These are phyloP conservation scores for Drosophila mercatorum DNA, from an alignment of 2,888 invertebrate genomes.

Conservation along the genomic window DNA sequence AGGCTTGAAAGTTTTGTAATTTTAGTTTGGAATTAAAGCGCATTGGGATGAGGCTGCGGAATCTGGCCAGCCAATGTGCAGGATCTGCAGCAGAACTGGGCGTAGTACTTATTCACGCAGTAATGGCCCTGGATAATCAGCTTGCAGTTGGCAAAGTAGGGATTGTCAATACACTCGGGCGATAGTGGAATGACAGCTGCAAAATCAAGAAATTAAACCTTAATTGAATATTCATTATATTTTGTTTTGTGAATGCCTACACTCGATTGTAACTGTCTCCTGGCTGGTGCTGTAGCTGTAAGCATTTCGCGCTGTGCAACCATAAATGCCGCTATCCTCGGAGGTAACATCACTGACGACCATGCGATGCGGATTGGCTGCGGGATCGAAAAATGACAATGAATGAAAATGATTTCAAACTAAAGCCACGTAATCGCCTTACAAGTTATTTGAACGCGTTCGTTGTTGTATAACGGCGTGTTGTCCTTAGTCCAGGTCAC, in stretches of 20 bases:
- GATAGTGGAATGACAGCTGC: conserved; percentile 87
- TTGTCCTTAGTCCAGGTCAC: conserved; percentile 94
- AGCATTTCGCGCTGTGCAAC: conserved; percentile 92
- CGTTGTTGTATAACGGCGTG: conserved; percentile 85
- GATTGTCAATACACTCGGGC: conserved; percentile 93
- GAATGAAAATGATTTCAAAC: background rate
- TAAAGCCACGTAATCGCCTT: conserved; percentile 44
- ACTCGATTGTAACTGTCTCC: conserved; percentile 90
- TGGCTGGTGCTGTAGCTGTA: conserved; percentile 88
- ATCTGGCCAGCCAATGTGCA: conserved; percentile 95
- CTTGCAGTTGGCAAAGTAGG: conserved; percentile 94
- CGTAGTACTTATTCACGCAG: conserved; percentile 96
- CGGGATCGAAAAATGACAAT: conserved; percentile 3
- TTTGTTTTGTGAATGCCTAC: conserved; percentile 85
- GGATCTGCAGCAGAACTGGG: conserved; percentile 96
- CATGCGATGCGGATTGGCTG: conserved; percentile 89
- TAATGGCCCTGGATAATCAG: conserved; percentile 93
- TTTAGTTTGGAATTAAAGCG: conserved; percentile 68
- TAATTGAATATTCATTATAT: too few relatives aligned
- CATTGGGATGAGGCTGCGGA: conserved; percentile 78
- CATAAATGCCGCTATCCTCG: conserved; percentile 92
- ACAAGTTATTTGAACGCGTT: conserved; percentile 89
- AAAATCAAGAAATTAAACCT: conserved; percentile 25
- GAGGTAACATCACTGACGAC: conserved; percentile 87
- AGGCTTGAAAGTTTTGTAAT: conserved; percentile 40